These are phyloP conservation scores for Craseonycteris thonglongyai DNA, from an alignment of 2,113 vertebrate genomes.

Conservation along the genomic window DNA sequence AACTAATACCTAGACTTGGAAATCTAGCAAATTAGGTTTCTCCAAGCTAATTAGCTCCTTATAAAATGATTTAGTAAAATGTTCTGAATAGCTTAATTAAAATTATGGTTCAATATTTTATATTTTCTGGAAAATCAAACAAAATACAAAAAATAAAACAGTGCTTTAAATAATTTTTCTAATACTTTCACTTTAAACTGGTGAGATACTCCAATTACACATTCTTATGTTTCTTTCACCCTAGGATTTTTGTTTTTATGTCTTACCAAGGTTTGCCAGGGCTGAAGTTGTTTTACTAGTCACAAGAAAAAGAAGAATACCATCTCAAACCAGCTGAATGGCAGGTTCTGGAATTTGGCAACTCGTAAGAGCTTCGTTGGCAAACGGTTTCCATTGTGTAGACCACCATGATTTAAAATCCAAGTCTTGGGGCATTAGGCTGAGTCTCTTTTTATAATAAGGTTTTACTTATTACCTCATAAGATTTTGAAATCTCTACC, in stretches of 20 bases:
- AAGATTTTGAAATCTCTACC: background rate
- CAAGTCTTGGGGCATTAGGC: background rate
- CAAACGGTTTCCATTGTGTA: background rate
- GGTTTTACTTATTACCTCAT: background rate
- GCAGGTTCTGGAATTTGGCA: background rate
- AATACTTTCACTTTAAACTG: background rate
- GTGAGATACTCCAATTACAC: background rate
- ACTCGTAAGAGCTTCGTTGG: background rate
- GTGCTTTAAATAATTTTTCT: background rate
- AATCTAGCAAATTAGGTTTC: background rate
- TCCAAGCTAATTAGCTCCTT: background rate
- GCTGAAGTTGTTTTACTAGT: background rate
- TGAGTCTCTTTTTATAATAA: background rate
- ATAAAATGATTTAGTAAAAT: background rate
- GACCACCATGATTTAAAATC: background rate
- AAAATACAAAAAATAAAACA: background rate
- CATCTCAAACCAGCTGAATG: background rate
- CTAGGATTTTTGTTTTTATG: background rate
- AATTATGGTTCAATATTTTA: background rate
- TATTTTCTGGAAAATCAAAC: background rate
- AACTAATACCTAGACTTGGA: background rate
- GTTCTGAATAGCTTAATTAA: background rate
- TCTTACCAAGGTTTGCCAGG: background rate
- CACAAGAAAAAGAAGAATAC: background rate
- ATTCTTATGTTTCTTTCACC: background rate